Evolutionary conservation across 2,797 vertebrate genomes (phyloP).

Genomic region (Anniella stebbinsi): DNA sequence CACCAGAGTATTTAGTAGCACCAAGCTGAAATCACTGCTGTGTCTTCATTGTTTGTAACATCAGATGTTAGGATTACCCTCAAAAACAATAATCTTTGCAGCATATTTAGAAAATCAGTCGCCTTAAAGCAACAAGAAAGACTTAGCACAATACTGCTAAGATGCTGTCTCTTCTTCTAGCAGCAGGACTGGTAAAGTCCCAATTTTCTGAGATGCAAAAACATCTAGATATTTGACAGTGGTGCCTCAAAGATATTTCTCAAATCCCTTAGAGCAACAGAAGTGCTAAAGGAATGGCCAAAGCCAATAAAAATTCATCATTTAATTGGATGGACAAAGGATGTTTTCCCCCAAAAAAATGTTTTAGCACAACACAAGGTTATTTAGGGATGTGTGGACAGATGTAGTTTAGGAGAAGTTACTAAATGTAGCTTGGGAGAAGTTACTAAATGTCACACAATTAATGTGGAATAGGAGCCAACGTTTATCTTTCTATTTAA

Average conservation of each 20-base stretch:
- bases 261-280: background rate
- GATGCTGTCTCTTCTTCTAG: background rate
- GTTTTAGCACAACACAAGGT: no score
- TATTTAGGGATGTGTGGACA: background rate
- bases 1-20: constrained; percentile 21
- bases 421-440: background rate
- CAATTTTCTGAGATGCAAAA: background rate
- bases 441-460: background rate
- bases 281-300: background rate
- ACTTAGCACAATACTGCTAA: background rate
- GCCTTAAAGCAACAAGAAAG: background rate
- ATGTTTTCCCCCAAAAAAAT: background rate
- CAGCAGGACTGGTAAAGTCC: background rate
- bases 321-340: background rate
- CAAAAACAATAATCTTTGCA: constrained; percentile 49
- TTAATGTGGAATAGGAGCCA: background rate
- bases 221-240: no score
- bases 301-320: background rate
- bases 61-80: constrained; percentile 9
- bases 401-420: background rate
- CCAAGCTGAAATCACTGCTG: constrained; percentile 10
- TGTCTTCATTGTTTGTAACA: constrained; percentile 5
- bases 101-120: constrained; percentile 47
- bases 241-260: background rate
- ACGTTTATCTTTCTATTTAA: no score